Percentiles rank a stretch among this genome's conserved stretches.
phyloP scores from a whole-genome alignment of 2,113 vertebrate genomes.

The Cyrtonyx montezumae region DNA sequence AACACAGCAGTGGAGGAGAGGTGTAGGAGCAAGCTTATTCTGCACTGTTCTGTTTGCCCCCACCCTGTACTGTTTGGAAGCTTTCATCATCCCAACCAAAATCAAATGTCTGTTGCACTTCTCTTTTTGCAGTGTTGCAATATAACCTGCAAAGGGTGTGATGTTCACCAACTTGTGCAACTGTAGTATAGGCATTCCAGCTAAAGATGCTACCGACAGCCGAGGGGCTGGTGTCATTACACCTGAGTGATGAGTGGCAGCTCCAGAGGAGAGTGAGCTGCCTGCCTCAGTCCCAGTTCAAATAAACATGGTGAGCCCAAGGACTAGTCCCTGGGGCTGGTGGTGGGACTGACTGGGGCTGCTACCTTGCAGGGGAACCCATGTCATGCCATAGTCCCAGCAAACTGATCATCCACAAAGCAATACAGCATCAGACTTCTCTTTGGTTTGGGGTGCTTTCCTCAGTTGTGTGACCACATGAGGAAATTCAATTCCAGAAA shows the following conservation, averaged over 20 bases:
- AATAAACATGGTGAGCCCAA: not conserved
- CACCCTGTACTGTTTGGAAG: not conserved
- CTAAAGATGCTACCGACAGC: not conserved
- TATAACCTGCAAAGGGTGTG: not conserved
- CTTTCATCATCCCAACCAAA: not conserved
- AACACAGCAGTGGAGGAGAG: not conserved
- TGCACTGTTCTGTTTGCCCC: not conserved
- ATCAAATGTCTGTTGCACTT: not conserved
- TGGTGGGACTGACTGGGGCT: not conserved
- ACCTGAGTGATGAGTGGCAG: not conserved
- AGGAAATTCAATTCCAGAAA: not conserved
- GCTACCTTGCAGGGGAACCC: not conserved
- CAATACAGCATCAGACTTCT: not conserved
- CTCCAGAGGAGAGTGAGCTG: not conserved
- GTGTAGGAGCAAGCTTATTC: not conserved
- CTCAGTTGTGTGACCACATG: not conserved
- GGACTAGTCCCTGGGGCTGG: not conserved
- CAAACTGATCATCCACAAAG: not conserved
- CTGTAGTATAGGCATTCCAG: not conserved
- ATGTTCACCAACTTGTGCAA: rapidly evolving
- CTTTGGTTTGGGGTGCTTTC: not conserved
- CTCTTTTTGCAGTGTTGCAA: not conserved
- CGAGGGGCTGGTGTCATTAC: not conserved
- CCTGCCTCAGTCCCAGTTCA: too few species aligned
- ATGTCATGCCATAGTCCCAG: not conserved